Base-by-base conservation (phyloP, 2,888 invertebrate genomes). In the Trissolcus brochymenae region DNA sequence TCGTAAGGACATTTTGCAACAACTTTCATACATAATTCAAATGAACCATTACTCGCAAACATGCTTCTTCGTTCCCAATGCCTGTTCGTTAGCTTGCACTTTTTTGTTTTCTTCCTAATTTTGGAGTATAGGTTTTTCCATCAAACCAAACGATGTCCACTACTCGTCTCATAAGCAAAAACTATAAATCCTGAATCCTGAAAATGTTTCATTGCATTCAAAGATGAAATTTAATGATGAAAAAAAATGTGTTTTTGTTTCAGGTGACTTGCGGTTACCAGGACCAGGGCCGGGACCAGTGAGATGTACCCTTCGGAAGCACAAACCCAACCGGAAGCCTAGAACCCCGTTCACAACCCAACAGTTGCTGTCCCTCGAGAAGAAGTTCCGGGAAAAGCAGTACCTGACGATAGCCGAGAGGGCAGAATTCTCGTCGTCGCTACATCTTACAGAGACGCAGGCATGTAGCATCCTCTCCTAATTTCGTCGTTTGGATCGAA, bases 331-430 rank as follows among this genome's bases (percentile, higher is more conserved):
- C 91, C 93, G 99, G 81, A 99, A 99, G 89, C 99, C 99, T 0
- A 92, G 99, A 66, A 99, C 99, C 0, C 99, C 99, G 0, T 99
- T 99, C 91, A 98, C 98, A 14, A 98, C 98, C 1, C 97, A 98
- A 87, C 99, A 99, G 87, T 92, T 99, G 60, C 90, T 98, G 78
- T 95, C 98, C 1, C 91, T 99, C 81, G 99, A 99, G 90, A 95
- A 96, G 91, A 99, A 99, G 91, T 99, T 99, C 90, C 93, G 96
- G 41, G 96, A 97, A 90, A 98, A 98, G 88, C 98, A 98, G 90
- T 99, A 99, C 90, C 92, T 99, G 82, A 98, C 97, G 88, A 98
- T 99, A 86, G 98, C 98, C 13, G 99, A 99, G 89, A 91, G 99
- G 68, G 99, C 99, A 0, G 99, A 99, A 90, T 99, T 99, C 91